Base-by-base conservation (phyloP, 2,888 invertebrate genomes). In the Melinaea menophilus region DNA sequence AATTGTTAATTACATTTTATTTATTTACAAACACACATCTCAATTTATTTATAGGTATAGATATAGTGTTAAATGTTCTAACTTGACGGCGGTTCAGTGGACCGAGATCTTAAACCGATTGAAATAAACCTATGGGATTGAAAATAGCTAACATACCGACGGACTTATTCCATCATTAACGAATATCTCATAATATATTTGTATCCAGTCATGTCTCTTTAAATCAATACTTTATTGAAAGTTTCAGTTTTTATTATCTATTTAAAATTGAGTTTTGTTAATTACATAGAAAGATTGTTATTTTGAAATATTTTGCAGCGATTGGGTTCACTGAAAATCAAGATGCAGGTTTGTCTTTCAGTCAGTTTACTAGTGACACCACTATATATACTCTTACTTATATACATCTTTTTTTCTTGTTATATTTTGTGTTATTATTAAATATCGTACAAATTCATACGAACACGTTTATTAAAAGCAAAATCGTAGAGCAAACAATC, bases 401-500 rank as follows among this genome's bases (percentile, higher is more conserved):
- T 1, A 22, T 22, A 22, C 22, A 22, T 22, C 22, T 22, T 22
- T 22, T 22, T 22, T 22, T 22, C 22, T 22, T 22, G 1, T 22
- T n/a, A n/a, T n/a, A n/a, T 22, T 22, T 22, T n/a, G n/a, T 0
- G 22, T 22, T 22, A 22, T 22, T 22, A 22, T 22, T 22, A 22
- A 22, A 22, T 22, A 22, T 22, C 3, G 31, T 31, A 22, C 31
- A 9, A 31, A 31, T 51, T 7, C 31, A 51, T 22, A 31, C 51
- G 31, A 51, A 51, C 31, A 51, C 51, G 7, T 7, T 5, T 31
- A 31, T 66, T 63, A 66, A 68, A 63, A 35, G 55, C 56, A 57
- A 59, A 33, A 59, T 57, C 57, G 54, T 45, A 61, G 51, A 60
- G 47, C 55, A 58, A 61, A 67, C 67, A 63, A 66, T 67, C 63